Evolutionary conservation across 2,113 vertebrate species (phyloP).

Genomic region (Sebastes fasciatus): DNA sequence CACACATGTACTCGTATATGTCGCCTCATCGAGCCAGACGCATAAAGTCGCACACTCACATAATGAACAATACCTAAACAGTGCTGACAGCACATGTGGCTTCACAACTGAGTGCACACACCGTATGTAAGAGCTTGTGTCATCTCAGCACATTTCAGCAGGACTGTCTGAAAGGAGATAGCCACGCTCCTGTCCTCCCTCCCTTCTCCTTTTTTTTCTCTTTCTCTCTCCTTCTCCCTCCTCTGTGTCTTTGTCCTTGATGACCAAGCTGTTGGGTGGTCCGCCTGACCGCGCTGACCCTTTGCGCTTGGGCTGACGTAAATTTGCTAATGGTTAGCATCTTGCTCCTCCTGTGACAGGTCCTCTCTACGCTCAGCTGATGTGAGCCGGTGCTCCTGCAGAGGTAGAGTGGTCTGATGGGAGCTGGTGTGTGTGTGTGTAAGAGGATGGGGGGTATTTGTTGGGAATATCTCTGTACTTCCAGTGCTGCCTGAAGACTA

Average conservation of each 20-base stretch:
- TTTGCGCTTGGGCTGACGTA: conserved; percentile 70
- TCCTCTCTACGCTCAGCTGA: conserved; percentile 66
- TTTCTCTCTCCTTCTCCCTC: conserved; percentile 42
- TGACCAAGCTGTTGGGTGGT: conserved; percentile 81
- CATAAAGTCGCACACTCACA: conserved; percentile 27
- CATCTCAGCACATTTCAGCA: conserved; percentile 75
- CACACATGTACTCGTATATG: neutral
- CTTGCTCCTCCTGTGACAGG: conserved; percentile 65
- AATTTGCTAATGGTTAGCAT: conserved; percentile 79
- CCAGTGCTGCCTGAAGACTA: conserved; percentile 15
- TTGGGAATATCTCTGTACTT: conserved; percentile 50
- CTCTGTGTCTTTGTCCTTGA: conserved; percentile 75
- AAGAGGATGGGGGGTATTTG: conserved; percentile 40
- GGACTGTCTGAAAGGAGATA: conserved; percentile 69
- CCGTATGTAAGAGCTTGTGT: conserved; percentile 72
- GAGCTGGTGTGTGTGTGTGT: neutral
- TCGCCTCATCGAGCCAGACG: conserved; percentile 18
- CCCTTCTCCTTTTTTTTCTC: conserved; percentile 6
- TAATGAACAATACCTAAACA: conserved; percentile 55
- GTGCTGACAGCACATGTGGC: conserved; percentile 66
- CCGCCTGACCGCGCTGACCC: conserved; percentile 77
- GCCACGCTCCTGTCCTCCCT: conserved; percentile 50
- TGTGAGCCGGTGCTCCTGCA: conserved; percentile 59
- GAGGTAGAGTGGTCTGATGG: conserved; percentile 17
- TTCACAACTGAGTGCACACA: conserved; percentile 62